Conservation (phyloP, 2,888 invertebrate genomes). For the Podabrus alpinus region DNA sequence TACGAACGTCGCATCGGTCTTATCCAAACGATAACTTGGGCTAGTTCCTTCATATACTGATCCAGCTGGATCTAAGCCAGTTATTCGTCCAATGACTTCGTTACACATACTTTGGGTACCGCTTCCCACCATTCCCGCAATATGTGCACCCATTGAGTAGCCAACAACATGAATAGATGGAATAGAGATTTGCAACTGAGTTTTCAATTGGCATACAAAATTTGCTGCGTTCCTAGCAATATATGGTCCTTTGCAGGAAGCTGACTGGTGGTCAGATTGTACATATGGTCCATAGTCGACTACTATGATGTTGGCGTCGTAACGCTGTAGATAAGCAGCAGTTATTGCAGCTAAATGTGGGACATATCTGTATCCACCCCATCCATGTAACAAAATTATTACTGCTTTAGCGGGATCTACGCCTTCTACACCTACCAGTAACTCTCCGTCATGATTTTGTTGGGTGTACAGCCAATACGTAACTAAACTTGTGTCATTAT, state of each 20-base stretch:
- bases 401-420: neutral
- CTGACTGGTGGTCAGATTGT: neutral
- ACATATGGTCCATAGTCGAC: neutral
- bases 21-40: neutral
- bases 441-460: neutral
- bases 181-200: neutral
- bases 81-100: neutral
- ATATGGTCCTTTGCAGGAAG: neutral
- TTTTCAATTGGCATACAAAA: neutral
- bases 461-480: neutral
- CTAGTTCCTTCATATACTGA: neutral
- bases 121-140: conserved; percentile 2
- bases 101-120: neutral
- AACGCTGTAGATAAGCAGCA: neutral
- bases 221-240: neutral
- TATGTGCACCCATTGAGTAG: conserved; percentile 8
- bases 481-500: neutral
- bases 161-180: conserved; percentile 12
- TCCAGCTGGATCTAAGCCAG: conserved; percentile 10
- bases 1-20: neutral
- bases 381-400: neutral
- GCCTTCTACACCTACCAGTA: neutral
- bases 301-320: conserved; percentile 5
- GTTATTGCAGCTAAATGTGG: neutral
- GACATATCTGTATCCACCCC: neutral